Evolutionary conservation across 2,888 invertebrate species (phyloP), one percentile per base, ranked within the genome.

Genomic region (Darwinula stevensoni): DNA sequence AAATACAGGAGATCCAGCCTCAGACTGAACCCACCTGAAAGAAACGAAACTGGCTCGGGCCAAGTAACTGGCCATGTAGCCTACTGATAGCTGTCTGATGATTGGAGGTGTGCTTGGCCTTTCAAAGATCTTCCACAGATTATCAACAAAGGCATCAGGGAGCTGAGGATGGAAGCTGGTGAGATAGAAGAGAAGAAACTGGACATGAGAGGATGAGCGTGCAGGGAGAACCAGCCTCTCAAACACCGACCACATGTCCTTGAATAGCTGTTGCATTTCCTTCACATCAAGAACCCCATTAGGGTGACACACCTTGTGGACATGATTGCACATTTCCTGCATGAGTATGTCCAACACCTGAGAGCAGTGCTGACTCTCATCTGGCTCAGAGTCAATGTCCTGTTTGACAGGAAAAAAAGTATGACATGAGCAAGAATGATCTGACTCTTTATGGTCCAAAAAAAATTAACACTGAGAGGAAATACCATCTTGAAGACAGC

Each of bases 161-260:
- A 51, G 41, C 35, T 51, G 49, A 36, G 43, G 41, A 48, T 66
- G 66, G 38, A 70, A 61, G 43, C 67, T 66, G 47, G 67, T 65
- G 36, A 71, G 50, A 43, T 69, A 64, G 49, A 76, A 75, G 48
- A 74, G 53, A 4, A 69, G 44, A 47, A 68, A 78, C 49, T 75
- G 78, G 2, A 69, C 61, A 47, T 75, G 73, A 45, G 66, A 63
- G 18, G 70, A 71, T 16, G 70, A 73, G 50, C 78, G 67, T 2
- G 80, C 80, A 2, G 73, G 72, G 36, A 88, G 51, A 39, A 88
- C 62, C 22, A 73, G 57, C 43, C 63, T 63, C 42, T 84, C 75
- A 50, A 86, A 88, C 3, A 67, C 61, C 36, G 54, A 54, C 36
- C 76, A 44, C 30, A 67, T 40, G 37, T 66, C 62, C 18, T 56